These are phyloP conservation scores for Cottoperca gobio DNA, from an alignment of 2,797 vertebrate species.

Conservation along the genomic window DNA sequence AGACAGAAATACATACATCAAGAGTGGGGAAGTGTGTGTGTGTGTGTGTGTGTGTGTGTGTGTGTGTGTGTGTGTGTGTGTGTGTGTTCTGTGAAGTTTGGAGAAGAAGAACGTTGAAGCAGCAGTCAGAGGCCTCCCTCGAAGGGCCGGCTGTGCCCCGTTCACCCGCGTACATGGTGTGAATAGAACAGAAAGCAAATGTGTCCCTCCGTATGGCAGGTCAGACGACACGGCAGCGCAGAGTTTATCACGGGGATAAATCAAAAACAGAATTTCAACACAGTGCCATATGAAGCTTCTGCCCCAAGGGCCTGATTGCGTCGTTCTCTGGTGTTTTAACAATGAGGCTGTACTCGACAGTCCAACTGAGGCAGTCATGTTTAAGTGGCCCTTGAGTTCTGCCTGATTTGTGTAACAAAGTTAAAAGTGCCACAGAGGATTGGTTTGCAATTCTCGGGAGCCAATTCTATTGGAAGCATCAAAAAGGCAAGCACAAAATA, in stretches of 20 bases:
- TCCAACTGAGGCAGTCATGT: conserved; percentile 55
- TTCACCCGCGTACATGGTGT: conserved; percentile 50
- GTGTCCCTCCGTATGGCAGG: conserved; percentile 70
- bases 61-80: too few relatives aligned
- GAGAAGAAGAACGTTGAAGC: conserved; percentile 25
- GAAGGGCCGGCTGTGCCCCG: conserved; percentile 40
- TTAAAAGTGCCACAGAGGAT: conserved; percentile 32
- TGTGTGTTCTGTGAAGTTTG: conserved; percentile 3
- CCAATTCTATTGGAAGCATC: background rate
- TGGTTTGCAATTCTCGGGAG: background rate
- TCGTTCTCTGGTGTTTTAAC: conserved; percentile 71
- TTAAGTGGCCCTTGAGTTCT: conserved; percentile 65
- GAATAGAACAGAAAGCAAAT: conserved; percentile 62
- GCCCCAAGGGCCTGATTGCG: conserved; percentile 73
- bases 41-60: too few relatives aligned
- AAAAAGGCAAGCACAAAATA: background rate
- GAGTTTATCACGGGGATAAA: conserved; percentile 56
- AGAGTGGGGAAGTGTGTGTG: too few relatives aligned
- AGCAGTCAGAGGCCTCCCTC: conserved; percentile 61
- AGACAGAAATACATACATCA: background rate
- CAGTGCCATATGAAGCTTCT: conserved; percentile 60
- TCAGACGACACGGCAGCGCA: conserved; percentile 54
- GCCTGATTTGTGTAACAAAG: conserved; percentile 44
- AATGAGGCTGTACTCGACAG: conserved; percentile 69
- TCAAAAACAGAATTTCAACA: conserved; percentile 69